A percentile compares a stretch with the other conserved stretches of the same genome.
Evolutionary conservation across 2,797 vertebrate species (phyloP).

Genomic region (Staurois parvus): DNA sequence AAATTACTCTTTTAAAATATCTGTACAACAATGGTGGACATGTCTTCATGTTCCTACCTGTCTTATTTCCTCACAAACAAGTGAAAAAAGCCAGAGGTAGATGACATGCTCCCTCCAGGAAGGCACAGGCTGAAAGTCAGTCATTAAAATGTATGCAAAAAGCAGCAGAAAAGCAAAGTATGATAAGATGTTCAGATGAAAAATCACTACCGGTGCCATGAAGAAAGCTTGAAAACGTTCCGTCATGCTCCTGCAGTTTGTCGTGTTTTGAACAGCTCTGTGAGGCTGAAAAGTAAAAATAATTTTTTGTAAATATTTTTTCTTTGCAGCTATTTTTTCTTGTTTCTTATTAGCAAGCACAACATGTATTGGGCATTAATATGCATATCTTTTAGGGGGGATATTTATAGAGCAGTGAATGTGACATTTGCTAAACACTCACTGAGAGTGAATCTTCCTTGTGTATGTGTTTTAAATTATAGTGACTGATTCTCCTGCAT

Average conservation of each 20-base stretch:
- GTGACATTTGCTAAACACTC: too few species aligned
- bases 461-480: too few species aligned
- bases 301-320: background rate
- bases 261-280: background rate
- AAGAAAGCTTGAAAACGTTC: slow-evolving; percentile 76
- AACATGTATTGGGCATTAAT: too few species aligned
- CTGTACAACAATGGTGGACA: too few species aligned
- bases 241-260: slow-evolving; percentile 68
- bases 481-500: too few species aligned
- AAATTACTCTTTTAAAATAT: too few species aligned
- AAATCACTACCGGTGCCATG: slow-evolving; percentile 80
- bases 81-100: slow-evolving; percentile 90
- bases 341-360: too few species aligned
- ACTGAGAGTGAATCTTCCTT: too few species aligned
- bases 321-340: too few species aligned
- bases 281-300: slow-evolving; percentile 30
- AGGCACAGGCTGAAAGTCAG: slow-evolving; percentile 87
- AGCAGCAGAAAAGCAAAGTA: slow-evolving; percentile 94
- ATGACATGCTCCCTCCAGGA: slow-evolving; percentile 85
- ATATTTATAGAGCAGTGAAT: too few species aligned
- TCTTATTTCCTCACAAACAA: slow-evolving; percentile 91
- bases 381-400: too few species aligned
- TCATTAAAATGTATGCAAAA: slow-evolving; percentile 90
- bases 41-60: slow-evolving; percentile 79
- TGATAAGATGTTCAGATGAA: slow-evolving; percentile 89